These are phyloP conservation scores for Ovis aries DNA, from an alignment of 2,113 vertebrate genomes.

Conservation along the genomic window DNA sequence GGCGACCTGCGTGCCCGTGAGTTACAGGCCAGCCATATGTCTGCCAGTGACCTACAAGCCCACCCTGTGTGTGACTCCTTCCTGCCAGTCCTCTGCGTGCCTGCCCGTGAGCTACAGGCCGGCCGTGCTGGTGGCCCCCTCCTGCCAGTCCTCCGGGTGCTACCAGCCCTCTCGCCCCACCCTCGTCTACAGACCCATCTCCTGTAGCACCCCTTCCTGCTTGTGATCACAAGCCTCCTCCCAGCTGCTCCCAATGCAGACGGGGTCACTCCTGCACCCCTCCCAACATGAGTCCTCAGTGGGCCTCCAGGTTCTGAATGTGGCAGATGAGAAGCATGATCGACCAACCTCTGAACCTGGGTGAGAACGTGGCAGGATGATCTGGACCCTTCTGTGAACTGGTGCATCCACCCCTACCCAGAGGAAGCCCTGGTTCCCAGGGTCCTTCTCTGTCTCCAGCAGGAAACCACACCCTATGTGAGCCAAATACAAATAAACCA, in stretches of 20 bases:
- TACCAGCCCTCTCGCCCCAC: neutral
- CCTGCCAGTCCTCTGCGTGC: neutral
- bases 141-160: neutral
- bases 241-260: neutral
- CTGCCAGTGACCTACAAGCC: neutral
- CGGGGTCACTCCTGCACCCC: fast-evolving
- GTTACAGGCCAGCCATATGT: neutral
- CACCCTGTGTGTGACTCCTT: neutral
- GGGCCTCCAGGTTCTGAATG: fast-evolving
- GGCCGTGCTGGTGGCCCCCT: fast-evolving
- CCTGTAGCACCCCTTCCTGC: neutral
- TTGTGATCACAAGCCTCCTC: neutral
- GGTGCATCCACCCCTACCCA: neutral
- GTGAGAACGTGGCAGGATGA: neutral
- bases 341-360: neutral
- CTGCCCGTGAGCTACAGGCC: neutral
- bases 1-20: fast-evolving
- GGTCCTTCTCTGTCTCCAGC: neutral
- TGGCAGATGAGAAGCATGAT: fast-evolving
- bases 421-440: too few species aligned
- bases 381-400: neutral
- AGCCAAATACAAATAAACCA: slow-evolving; percentile 4
- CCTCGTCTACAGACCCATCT: neutral
- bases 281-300: fast-evolving
- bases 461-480: neutral